Evolutionary conservation across 64 coral and sea anemone species (phyloP), one percentile per base, ranked within the genome.

Genomic region (Exaiptasia diaphana): DNA sequence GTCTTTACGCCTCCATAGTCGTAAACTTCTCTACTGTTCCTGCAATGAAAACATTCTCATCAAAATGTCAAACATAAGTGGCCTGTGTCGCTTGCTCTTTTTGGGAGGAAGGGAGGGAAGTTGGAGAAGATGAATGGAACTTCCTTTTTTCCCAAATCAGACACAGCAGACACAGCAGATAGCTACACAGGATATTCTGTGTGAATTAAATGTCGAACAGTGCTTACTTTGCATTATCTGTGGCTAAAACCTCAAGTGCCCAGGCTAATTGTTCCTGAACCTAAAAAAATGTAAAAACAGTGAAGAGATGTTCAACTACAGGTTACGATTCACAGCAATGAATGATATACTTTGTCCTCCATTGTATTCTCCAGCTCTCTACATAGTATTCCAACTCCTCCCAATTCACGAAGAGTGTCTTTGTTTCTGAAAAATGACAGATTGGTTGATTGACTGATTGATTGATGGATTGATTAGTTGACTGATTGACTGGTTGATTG

Each of bases 21-120:
- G 22, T 80, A 73, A 24, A 99, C 81, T 14, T 84, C 85, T 73
- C 93, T 79, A 20, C 90, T 93, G 43, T 86, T 92, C 46, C 95
- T 99, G 67, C 1, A 50, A 65, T 2, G 0, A 65, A 38, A 38
- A 3, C 31, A 65, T n/a, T n/a, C n/a, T n/a, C n/a, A n/a, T n/a
- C n/a, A n/a, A n/a, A n/a, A n/a, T n/a, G n/a, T n/a, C n/a, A n/a
- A n/a, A n/a, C n/a, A n/a, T n/a, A n/a, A n/a, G n/a, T n/a, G 43
- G 43, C 15, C 43, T 15, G n/a, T 61, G 28, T 2, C 53, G 30
- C 10, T 27, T 59, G 18, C 9, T 0, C 20, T 55, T 22, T 11
- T 24, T 33, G 27, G 17, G 8, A 24, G 3, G 21, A 18, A 38
- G 7, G 5, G 11, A 36, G 11, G 10, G 32, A n/a, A 1, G 4